Conservation (phyloP, 2,113 vertebrate species). For the Peromyscus maniculatus region DNA sequence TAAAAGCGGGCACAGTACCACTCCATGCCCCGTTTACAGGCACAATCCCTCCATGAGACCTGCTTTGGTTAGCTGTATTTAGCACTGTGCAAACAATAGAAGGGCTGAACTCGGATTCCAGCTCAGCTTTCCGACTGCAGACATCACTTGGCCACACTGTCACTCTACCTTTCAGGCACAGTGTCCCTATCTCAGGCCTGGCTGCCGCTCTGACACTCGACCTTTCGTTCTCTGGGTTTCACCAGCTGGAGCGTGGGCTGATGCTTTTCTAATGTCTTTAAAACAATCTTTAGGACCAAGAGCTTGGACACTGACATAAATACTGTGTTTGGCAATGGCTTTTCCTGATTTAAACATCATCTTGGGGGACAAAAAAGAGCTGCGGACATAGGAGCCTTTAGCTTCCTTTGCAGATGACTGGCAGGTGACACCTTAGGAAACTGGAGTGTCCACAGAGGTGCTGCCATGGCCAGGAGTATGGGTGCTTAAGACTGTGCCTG, state of each 20-base stretch:
- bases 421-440: conserved; percentile 40
- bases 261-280: conserved; percentile 36
- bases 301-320: conserved; percentile 58
- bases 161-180: conserved; percentile 40
- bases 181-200: conserved; percentile 2
- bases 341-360: conserved; percentile 33
- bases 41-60: background rate
- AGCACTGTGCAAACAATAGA: conserved; percentile 17
- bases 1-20: background rate
- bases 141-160: conserved; percentile 14
- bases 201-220: conserved; percentile 27
- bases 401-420: conserved; percentile 43
- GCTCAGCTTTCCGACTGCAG: background rate
- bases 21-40: background rate
- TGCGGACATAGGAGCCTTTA: background rate
- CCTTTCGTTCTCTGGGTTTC: conserved; percentile 57
- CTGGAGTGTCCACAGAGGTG: conserved; percentile 40
- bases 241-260: background rate
- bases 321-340: conserved; percentile 38
- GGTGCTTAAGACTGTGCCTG: background rate
- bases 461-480: background rate
- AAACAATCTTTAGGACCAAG: conserved; percentile 49
- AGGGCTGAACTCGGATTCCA: background rate
- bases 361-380: background rate
- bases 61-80: conserved; percentile 56